Conservation (phyloP, 2,113 vertebrate species). For the Melanocharis versteri region DNA sequence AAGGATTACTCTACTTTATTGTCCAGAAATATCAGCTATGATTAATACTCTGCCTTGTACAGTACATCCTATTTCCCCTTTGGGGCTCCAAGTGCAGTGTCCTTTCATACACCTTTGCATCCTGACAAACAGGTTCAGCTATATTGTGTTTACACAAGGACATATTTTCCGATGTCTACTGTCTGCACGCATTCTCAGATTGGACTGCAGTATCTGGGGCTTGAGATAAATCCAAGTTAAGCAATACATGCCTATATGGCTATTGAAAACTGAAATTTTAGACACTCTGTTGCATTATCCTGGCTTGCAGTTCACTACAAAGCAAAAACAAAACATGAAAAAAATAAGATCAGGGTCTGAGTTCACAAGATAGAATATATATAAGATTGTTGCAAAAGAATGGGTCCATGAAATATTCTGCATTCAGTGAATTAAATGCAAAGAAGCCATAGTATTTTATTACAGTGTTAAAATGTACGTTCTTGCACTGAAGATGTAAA, state of each 20-base stretch:
- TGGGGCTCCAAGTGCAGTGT: conserved; percentile 53
- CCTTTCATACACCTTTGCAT: conserved; percentile 71
- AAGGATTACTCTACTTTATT: conserved; percentile 74
- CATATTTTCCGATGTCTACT: conserved; percentile 63
- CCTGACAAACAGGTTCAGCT: conserved; percentile 72
- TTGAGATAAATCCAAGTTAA: conserved; percentile 51
- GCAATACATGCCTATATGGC: conserved; percentile 1
- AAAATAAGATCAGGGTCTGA: neutral
- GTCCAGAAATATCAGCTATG: conserved; percentile 74
- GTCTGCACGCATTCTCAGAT: conserved; percentile 57
- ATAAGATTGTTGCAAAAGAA: neutral
- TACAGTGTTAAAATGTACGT: neutral
- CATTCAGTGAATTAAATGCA: neutral
- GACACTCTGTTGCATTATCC: neutral
- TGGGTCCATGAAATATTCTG: neutral
- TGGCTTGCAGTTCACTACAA: neutral
- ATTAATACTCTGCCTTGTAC: conserved; percentile 74
- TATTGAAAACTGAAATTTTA: conserved; percentile 28
- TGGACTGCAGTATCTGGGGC: conserved; percentile 32
- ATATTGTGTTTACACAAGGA: conserved; percentile 77
- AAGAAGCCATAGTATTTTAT: neutral
- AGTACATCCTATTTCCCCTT: conserved; percentile 70
- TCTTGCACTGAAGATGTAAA: neutral
- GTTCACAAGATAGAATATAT: neutral
- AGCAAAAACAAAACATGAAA: neutral